Evolutionary conservation across 2,797 vertebrate species (phyloP), one percentile per base, ranked within the genome.

Genomic region (Sebastes vulpes): DNA sequence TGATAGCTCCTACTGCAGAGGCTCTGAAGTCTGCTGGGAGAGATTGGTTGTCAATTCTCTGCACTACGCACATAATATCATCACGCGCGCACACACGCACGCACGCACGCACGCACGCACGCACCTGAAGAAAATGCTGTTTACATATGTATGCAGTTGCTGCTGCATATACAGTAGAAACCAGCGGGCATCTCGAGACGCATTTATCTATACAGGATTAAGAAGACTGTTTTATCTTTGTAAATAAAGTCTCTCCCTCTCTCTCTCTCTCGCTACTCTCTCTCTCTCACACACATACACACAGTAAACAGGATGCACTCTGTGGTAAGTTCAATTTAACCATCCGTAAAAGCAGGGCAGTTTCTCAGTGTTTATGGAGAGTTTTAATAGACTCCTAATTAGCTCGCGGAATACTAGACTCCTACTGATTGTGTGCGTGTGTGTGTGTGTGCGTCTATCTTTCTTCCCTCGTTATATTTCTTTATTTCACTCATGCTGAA

Each of bases 11-110:
- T 32, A 6, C 75, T 72, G 67, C 71, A 70, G 69, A 56, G 65
- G 7, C 60, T 81, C 29, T 50, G 60, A 66, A 60, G 75, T 72
- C 77, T 79, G 72, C 54, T n/a, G 71, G 66, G 68, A 65, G 35
- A 69, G 18, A 20, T 25, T 14, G 38, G 16, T 66, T 64, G 46
- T 66, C 52, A 67, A 31, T 42, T 48, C 9, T n/a, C n/a, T 65
- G 59, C 46, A 48, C 46, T 46, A 72, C 23, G 28, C 4, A 14
- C 21, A 35, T 8, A 54, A 50, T 8, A 42, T 20, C 14, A 66
- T 60, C 56, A 38, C 11, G 4, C 32, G 1, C 10, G 31, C 16
- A 31, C 23, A n/a, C 56, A 38, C 2, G 2, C 32, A 2, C 10
- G 1, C 28, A 11, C 2, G 3, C 29, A 54, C 9, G 25, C 29